Conservation (phyloP, 37 sponge, comb jelly and placozoan genomes). For the Theonella swinhoei region DNA sequence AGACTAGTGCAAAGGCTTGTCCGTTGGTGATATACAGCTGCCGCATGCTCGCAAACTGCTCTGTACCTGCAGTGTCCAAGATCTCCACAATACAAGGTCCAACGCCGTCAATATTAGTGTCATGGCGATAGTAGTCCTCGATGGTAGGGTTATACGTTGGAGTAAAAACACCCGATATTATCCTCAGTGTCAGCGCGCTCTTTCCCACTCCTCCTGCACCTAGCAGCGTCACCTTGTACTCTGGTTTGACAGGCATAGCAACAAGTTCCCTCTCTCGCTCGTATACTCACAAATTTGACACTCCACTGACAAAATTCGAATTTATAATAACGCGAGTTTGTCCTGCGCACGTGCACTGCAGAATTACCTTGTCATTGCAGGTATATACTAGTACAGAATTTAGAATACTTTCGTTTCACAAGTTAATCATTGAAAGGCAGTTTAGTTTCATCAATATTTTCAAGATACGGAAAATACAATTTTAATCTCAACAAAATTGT, state of each 20-base stretch:
- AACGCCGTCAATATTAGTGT: constrained; percentile 69
- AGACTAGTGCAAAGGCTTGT: constrained; percentile 78
- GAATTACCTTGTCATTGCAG: no score
- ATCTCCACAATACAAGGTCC: constrained; percentile 88
- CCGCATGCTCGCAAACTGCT: constrained; percentile 86
- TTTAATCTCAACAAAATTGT: neutral
- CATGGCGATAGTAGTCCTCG: constrained; percentile 89
- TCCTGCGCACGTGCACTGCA: no score
- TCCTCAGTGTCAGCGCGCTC: constrained; percentile 83
- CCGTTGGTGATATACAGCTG: constrained; percentile 82
- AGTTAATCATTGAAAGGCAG: neutral
- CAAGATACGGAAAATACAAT: neutral
- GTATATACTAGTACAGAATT: no score
- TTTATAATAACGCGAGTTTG: no score
- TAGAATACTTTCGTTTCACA: no score
- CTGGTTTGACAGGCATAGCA: constrained; percentile 73
- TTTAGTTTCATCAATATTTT: neutral
- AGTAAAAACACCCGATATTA: constrained; percentile 84
- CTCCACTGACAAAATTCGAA: no score
- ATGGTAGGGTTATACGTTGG: constrained; percentile 89
- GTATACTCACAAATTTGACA: no score
- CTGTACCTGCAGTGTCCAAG: constrained; percentile 84
- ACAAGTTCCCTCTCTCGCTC: neutral
- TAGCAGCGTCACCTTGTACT: constrained; percentile 81
- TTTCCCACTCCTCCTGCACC: constrained; percentile 91